These are phyloP conservation scores for Echinometra lucunter DNA, from an alignment of 53 echinoderm and acorn worm genomes.

Conservation along the genomic window DNA sequence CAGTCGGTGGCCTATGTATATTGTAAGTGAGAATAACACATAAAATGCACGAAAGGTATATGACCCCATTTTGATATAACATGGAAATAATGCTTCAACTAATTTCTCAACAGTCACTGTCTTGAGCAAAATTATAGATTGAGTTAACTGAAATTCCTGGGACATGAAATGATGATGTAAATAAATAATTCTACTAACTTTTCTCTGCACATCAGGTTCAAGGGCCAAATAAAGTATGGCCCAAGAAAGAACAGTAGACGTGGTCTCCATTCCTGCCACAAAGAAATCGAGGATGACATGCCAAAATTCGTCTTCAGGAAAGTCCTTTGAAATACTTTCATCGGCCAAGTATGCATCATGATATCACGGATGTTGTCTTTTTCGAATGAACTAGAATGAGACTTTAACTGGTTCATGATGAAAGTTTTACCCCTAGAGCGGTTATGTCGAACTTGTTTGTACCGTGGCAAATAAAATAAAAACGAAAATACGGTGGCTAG, in stretches of 20 bases:
- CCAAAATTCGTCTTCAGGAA: conserved; percentile 23
- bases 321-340: conserved; percentile 1
- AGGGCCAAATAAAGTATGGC: conserved; percentile 15
- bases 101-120: no score
- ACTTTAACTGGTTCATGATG: neutral
- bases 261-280: conserved; percentile 49
- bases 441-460: neutral
- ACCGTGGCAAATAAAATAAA: neutral
- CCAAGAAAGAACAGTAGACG: conserved; percentile 35
- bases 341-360: conserved; percentile 56
- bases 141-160: neutral
- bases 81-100: no score
- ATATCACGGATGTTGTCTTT: conserved; percentile 52
- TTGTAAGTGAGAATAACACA: no score
- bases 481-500: conserved; percentile 32
- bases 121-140: neutral
- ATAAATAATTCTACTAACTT: neutral
- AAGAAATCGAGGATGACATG: conserved; percentile 35
- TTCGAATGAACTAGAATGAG: conserved; percentile 53
- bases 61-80: no score
- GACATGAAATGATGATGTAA: neutral
- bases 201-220: conserved; percentile 45
- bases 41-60: no score
- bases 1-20: neutral
- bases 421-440: neutral